Percentiles rank a stretch among this genome's conserved stretches.
phyloP scores from a whole-genome alignment of 2,113 vertebrate species.

The Baryphthengus martii region DNA sequence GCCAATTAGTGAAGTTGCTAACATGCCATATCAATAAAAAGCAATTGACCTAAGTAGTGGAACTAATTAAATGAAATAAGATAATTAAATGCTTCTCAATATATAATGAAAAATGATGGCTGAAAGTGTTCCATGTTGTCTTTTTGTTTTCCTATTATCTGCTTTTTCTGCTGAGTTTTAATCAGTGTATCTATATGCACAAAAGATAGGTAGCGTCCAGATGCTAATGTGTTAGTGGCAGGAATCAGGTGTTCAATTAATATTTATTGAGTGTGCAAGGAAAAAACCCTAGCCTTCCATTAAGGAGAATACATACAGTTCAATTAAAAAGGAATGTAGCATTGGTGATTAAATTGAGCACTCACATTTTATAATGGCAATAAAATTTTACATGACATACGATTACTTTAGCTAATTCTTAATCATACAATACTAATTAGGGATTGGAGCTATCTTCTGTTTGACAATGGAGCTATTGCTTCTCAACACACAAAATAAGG shows the following conservation, averaged over 20 bases:
- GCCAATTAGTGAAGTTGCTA: slow-evolving; percentile 67
- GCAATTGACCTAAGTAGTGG: slow-evolving; percentile 66
- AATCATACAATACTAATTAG: slow-evolving; percentile 30
- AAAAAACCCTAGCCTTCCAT: slow-evolving; percentile 26
- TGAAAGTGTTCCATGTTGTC: slow-evolving; percentile 71
- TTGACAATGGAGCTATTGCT: slow-evolving; percentile 1
- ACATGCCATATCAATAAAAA: slow-evolving; percentile 69
- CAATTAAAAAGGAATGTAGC: slow-evolving; percentile 31
- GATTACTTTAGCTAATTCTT: slow-evolving; percentile 54
- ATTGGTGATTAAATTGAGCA: slow-evolving; percentile 36
- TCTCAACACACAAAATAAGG: background rate
- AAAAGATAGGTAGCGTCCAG: slow-evolving; percentile 55
- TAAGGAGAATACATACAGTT: slow-evolving; percentile 43
- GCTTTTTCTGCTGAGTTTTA: slow-evolving; percentile 65
- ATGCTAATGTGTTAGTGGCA: slow-evolving; percentile 72
- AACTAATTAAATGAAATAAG: slow-evolving; percentile 75
- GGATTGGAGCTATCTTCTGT: background rate
- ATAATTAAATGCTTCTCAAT: slow-evolving; percentile 75
- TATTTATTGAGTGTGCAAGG: slow-evolving; percentile 61
- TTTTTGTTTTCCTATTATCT: slow-evolving; percentile 68
- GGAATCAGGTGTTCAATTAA: slow-evolving; percentile 78
- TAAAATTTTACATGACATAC: background rate
- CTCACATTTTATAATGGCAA: background rate
- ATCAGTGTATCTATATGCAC: slow-evolving; percentile 65
- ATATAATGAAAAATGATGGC: slow-evolving; percentile 70